Evolutionary conservation across 1,140 invertebrate genomes (phyloP), one percentile per base, ranked within the genome.

Genomic region (Drosophila equinoxialis): DNA sequence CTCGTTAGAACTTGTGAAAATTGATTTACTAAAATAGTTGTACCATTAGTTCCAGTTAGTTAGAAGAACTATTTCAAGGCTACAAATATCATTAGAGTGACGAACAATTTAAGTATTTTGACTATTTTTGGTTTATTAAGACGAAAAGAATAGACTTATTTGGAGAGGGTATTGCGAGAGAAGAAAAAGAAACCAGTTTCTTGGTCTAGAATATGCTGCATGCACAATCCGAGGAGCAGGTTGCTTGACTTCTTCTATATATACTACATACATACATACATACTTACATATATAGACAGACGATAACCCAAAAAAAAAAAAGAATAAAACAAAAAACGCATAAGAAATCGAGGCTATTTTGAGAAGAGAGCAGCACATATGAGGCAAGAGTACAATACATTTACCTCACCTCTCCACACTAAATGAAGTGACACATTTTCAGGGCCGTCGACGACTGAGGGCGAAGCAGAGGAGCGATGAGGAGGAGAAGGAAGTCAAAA

Each of bases 351-450:
- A 17, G 65, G 71, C 69, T 74, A 65, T 74, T 74, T 74, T 70
- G 41, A 54, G 72, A 74, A 37, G 8, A 71, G n/a, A 54, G 35
- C 20, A 30, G 60, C 35, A 62, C 48, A 35, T 37, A 64, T 35
- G 30, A 30, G 30, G 30, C 30, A 33, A 57, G n/a, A n/a, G 6
- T 17, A 58, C n/a, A 33, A 51, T 35, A 35, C 30, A 58, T 58
- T 35, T 33, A 20, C 39, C 23, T 37, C 41, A 41, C n/a, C 26
- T 58, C 55, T 13, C 37, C 72, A 75, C 72, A 64, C 65, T 42
- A 73, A 68, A 60, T 63, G 65, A 76, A 59, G 68, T 82, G 82
- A 87, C 79, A 82, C 72, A 82, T 82, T 86, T 86, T 65, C 66
- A 86, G 78, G 75, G 79, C 65, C 79, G 76, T 71, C 26, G 54